Base-by-base conservation (phyloP, 2,797 vertebrate species). In the Cuniculus paca region DNA sequence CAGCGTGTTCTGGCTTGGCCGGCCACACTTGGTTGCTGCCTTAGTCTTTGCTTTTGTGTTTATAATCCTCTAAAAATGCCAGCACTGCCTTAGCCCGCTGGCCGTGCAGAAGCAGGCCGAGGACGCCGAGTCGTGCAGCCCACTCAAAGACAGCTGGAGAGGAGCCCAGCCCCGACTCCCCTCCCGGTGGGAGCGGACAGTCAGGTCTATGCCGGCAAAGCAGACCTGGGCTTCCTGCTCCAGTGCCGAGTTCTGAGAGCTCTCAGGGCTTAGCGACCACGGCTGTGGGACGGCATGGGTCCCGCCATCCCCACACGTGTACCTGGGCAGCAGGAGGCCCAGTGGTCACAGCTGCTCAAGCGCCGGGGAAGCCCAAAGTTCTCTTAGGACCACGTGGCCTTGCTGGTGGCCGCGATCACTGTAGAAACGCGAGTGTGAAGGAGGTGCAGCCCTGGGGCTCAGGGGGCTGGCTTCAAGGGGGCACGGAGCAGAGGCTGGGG, bases 41-140 rank as follows among this genome's bases (percentile, higher is more conserved):
- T 31, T 13, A 83, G 12, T 54, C 65, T 74, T 74, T 65, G 70
- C 79, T 93, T 88, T 52, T 54, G 75, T 48, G 83, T 93, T 80
- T 36, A 92, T 42, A 72, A 81, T 72, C 81, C 79, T 91, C 50
- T 70, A 92, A 68, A 86, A 93, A 75, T 61, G 79, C 58, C 86
- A 95, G 77, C 22, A 74, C 17, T 50, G n/a, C 42, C 90, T 72
- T 20, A 39, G 85, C 34, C 79, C 31, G 26, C 3, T 54, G 63
- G 75, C 54, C 20, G 20, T 17, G 48, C 13, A 26, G 9, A 81
- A 70, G 61, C 50, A 48, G 87, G 54, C 60, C 0, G 17, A 17
- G 50, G 80, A 17, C 48, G n/a, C n/a, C n/a, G 8, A 68, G 88
- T 17, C 42, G 77, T 72, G 63, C 22, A 60, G 89, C 58, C 16